Percentiles rank a stretch among this genome's conserved stretches.
phyloP scores from a whole-genome alignment of 2,113 vertebrate genomes.

The Neodon shergylaensis region DNA sequence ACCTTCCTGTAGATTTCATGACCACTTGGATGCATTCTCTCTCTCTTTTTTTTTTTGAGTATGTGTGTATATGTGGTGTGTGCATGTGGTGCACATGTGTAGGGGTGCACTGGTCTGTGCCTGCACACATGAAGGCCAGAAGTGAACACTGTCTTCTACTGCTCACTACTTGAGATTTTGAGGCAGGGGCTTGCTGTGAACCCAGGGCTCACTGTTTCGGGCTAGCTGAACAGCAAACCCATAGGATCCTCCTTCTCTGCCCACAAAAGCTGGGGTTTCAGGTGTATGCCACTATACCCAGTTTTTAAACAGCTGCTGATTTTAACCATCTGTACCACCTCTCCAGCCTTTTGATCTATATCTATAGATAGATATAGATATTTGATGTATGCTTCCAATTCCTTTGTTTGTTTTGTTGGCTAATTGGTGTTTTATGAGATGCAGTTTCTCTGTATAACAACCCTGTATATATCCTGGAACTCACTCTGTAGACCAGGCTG shows the following conservation, averaged over 20 bases:
- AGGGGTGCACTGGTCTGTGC: background rate
- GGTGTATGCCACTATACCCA: background rate
- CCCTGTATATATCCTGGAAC: background rate
- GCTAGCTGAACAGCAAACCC: background rate
- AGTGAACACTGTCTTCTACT: background rate
- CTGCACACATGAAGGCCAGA: background rate
- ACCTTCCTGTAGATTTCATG: background rate
- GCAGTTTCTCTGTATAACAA: background rate
- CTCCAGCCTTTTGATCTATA: background rate
- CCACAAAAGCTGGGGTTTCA: background rate
- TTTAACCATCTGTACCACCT: background rate
- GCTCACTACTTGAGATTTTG: background rate
- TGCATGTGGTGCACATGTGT: background rate
- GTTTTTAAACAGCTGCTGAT: background rate
- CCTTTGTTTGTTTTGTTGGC: background rate
- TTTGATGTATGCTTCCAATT: background rate
- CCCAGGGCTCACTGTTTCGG: background rate
- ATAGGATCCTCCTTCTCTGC: background rate
- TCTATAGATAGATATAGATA: background rate
- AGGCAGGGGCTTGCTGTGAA: background rate
- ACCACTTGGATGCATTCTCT: background rate
- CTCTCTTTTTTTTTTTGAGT: background rate
- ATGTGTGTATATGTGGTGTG: background rate
- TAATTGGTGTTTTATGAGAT: background rate
- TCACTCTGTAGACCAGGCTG: background rate